phyloP scores from a whole-genome alignment of 2,113 vertebrate genomes.

The Muntiacus muntjak region DNA sequence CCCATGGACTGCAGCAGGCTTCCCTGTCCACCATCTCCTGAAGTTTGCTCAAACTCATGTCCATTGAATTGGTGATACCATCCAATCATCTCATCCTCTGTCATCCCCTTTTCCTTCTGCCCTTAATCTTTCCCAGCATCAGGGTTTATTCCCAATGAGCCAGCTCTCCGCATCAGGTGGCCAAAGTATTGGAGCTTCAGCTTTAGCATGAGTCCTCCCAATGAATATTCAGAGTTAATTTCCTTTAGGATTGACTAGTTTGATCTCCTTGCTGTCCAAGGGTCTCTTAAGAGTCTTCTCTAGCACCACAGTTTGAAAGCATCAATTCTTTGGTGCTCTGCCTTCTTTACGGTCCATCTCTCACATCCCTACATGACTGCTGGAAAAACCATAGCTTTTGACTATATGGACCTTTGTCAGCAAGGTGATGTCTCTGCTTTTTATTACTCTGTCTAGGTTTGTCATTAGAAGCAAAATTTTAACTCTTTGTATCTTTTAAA shows the following conservation, averaged over 20 bases:
- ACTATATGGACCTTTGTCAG: neutral
- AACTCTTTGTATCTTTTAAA: neutral
- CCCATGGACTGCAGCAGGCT: neutral
- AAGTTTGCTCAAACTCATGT: neutral
- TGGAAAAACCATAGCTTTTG: neutral
- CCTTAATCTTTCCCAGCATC: neutral
- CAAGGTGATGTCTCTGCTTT: neutral
- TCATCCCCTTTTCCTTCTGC: neutral
- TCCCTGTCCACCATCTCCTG: neutral
- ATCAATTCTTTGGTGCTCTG: neutral
- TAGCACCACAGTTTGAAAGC: neutral
- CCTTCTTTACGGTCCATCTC: neutral
- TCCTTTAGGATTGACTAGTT: neutral
- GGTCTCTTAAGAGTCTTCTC: neutral
- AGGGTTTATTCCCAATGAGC: neutral
- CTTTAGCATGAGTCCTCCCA: neutral
- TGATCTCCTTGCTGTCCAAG: neutral
- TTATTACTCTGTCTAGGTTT: neutral
- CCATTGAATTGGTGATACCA: neutral
- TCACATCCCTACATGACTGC: neutral
- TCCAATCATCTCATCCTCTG: neutral
- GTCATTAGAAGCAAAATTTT: conserved; percentile 12
- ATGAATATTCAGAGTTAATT: neutral
- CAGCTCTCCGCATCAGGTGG: neutral
- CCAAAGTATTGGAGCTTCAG: neutral